Evolutionary conservation across 2,888 invertebrate species (phyloP).

Genomic region (Eristalinus aeneus): DNA sequence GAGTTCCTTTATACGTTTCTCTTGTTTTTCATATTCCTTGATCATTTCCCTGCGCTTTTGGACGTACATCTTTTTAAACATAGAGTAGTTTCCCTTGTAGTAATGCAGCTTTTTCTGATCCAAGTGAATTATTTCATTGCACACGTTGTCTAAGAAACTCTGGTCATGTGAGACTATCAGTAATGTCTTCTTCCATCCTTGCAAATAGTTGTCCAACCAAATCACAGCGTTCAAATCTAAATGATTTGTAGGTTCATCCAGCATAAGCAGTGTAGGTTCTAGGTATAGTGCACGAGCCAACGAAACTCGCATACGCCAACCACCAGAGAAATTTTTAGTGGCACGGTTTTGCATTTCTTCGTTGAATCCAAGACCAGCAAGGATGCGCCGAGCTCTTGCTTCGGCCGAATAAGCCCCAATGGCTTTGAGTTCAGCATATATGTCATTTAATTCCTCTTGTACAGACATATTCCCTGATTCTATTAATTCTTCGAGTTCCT

Average conservation of each 20-base stretch:
- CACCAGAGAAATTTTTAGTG: slow-evolving; percentile 94
- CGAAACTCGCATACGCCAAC: slow-evolving; percentile 99
- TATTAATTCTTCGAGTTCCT: slow-evolving; percentile 88
- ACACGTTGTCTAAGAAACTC: slow-evolving; percentile 99
- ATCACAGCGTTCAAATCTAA: slow-evolving; percentile 99
- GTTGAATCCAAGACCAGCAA: slow-evolving; percentile 98
- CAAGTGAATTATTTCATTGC: slow-evolving; percentile 98
- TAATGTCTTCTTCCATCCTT: slow-evolving; percentile 99
- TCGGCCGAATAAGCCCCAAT: slow-evolving; percentile 99
- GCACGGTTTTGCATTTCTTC: slow-evolving; percentile 94
- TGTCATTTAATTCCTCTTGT: slow-evolving; percentile 91
- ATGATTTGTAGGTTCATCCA: slow-evolving; percentile 99
- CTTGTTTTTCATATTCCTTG: slow-evolving; percentile 99
- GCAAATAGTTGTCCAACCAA: slow-evolving; percentile 99
- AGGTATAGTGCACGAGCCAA: slow-evolving; percentile 97
- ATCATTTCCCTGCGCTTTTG: slow-evolving; percentile 97
- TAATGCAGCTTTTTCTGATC: slow-evolving; percentile 97
- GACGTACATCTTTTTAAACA: slow-evolving; percentile 99
- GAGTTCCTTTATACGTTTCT: slow-evolving; percentile 95
- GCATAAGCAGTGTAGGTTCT: slow-evolving; percentile 97
- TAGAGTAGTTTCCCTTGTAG: slow-evolving; percentile 98
- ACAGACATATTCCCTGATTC: slow-evolving; percentile 88
- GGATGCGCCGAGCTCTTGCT: slow-evolving; percentile 95
- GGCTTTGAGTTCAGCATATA: slow-evolving; percentile 96
- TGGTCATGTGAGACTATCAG: slow-evolving; percentile 99